Conservation (phyloP, 2,797 vertebrate genomes). For the Pseudochaenichthys georgianus region DNA sequence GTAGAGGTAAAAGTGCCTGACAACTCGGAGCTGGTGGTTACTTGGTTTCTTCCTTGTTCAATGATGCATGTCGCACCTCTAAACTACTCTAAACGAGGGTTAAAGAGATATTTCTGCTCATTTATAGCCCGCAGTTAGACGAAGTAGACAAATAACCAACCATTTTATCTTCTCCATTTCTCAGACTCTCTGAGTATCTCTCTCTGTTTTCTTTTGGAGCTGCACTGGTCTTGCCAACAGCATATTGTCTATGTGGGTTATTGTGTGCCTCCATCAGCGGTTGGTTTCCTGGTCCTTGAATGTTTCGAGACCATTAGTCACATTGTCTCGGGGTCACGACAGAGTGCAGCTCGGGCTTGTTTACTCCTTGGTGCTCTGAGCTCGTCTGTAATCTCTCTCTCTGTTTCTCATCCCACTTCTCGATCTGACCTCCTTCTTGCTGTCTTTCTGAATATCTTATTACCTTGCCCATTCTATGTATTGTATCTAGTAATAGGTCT, state of each 20-base stretch:
- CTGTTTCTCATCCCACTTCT: background rate
- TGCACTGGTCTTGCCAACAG: background rate
- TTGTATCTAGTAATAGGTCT: background rate
- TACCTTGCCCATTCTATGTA: slow-evolving; percentile 1
- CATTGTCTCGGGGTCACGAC: slow-evolving; percentile 65
- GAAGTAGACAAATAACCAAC: slow-evolving; percentile 20
- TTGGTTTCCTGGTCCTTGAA: slow-evolving; percentile 50
- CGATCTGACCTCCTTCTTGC: slow-evolving; percentile 24
- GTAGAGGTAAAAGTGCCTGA: slow-evolving; percentile 3
- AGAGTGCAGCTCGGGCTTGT: slow-evolving; percentile 60
- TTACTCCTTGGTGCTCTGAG: slow-evolving; percentile 53
- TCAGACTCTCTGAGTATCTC: background rate
- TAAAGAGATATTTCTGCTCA: slow-evolving; percentile 21
- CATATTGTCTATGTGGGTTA: slow-evolving; percentile 9
- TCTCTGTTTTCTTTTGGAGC: slow-evolving; percentile 19
- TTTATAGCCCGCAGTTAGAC: slow-evolving; percentile 17
- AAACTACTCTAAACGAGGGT: slow-evolving; percentile 30
- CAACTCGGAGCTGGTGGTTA: slow-evolving; percentile 13
- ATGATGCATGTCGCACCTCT: slow-evolving; percentile 30
- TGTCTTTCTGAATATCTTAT: slow-evolving; percentile 36
- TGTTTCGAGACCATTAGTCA: slow-evolving; percentile 72
- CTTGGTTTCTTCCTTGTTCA: slow-evolving; percentile 2
- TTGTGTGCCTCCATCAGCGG: slow-evolving; percentile 39
- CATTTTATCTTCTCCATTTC: slow-evolving; percentile 26
- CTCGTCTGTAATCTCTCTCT: slow-evolving; percentile 62